Evolutionary conservation across 2,797 vertebrate genomes (phyloP).

Genomic region (Sarcoramphus papa): DNA sequence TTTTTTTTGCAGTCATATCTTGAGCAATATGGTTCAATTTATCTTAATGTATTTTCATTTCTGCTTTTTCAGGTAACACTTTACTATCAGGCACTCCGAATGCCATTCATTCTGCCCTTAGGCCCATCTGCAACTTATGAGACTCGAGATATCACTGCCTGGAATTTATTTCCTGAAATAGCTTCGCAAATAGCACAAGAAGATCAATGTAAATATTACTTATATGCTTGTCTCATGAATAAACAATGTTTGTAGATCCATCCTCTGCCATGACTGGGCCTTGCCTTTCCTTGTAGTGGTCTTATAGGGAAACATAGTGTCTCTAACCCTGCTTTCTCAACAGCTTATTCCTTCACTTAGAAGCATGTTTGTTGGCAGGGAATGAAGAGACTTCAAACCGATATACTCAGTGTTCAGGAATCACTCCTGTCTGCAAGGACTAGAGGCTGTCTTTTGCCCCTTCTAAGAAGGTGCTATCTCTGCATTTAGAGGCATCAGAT

Average conservation of each 20-base stretch:
- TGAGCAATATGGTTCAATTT: not conserved
- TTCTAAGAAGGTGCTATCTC: not conserved
- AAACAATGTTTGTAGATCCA: not conserved
- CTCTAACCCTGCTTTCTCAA: not conserved
- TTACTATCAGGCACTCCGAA: conserved; percentile 54
- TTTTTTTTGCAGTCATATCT: not conserved
- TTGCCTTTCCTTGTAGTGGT: not conserved
- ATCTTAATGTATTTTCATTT: conserved; percentile 31
- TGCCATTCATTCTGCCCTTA: conserved; percentile 57
- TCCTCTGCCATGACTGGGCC: not conserved
- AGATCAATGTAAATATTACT: conserved; percentile 64
- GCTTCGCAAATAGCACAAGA: conserved; percentile 42
- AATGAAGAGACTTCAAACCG: not conserved
- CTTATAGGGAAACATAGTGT: not conserved
- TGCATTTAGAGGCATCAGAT: not conserved
- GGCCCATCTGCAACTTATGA: conserved; percentile 7
- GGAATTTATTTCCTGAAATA: conserved; percentile 55
- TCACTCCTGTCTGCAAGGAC: not conserved
- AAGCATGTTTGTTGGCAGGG: not conserved
- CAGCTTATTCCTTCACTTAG: not conserved
- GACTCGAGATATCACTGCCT: conserved; percentile 37
- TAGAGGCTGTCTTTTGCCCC: not conserved
- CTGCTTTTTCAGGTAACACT: conserved; percentile 60
- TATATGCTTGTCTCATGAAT: conserved; percentile 26
- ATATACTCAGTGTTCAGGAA: not conserved